Base-by-base conservation (phyloP, 2,113 vertebrate species). In the Bos indicus region DNA sequence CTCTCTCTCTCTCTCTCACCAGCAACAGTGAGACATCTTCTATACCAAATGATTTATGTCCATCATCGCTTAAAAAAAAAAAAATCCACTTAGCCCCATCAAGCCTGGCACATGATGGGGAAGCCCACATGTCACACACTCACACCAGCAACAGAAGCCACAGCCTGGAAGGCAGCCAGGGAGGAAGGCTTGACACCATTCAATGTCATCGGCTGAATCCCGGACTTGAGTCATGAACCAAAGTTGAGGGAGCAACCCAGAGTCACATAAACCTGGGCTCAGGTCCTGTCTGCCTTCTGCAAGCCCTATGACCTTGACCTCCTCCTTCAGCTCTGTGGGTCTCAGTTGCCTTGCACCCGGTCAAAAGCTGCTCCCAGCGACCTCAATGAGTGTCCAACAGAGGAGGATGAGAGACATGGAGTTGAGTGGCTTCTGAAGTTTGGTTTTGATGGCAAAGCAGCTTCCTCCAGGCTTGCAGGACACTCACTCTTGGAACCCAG, bases 21-120 rank as follows among this genome's bases (percentile, higher is more conserved):
- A 91, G 97, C 97, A 94, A 92, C 91, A 1, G n/a, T 0, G 9
- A 98, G 98, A 91, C 85, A 95, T 95, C 98, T 97, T 98, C 98
- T 77, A 90, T 88, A 96, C 96, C 93, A 98, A 98, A 98, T 98
- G 97, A 98, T 98, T 98, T 97, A 98, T 28, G 86, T 98, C 98
- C 96, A 92, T 98, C 98, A 98, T 97, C 86, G 93, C 97, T 96
- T 95, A 97, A 98, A 96, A 40, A 64, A 64, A 67, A 71, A 71
- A 13, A 98, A 98, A 98, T 90, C 92, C 97, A 97, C 94, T 98
- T 95, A 97, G 97, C 98, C 96, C 95, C 94, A 19, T 97, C 98
- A 98, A 97, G 98, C 94, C 95, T 90, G 95, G 98, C 77, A 97
- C 97, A 97, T 97, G 95, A 97, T 90, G 93, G 91, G 98, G 95